Evolutionary conservation across 2,888 invertebrate species (phyloP).

Genomic region (Drosophila seclusa): DNA sequence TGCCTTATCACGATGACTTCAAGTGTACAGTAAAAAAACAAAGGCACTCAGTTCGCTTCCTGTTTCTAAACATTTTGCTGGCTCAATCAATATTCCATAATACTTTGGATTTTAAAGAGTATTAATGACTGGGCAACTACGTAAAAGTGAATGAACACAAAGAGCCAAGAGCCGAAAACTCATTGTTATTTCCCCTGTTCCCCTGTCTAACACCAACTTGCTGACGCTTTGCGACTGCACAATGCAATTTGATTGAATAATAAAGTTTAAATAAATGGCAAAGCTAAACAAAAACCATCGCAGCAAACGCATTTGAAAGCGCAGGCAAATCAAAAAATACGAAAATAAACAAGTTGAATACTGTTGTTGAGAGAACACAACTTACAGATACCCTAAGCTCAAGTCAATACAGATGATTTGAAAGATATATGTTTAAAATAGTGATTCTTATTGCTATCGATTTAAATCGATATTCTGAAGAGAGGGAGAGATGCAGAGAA

Average conservation of each 20-base stretch:
- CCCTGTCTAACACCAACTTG: background rate
- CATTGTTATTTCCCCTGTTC: slow-evolving; percentile 16
- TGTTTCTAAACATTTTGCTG: slow-evolving; percentile 3
- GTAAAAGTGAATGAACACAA: slow-evolving; percentile 38
- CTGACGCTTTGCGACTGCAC: slow-evolving; percentile 34
- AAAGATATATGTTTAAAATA: background rate
- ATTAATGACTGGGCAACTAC: slow-evolving; percentile 45
- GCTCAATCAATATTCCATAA: slow-evolving; percentile 12
- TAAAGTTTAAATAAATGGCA: slow-evolving; percentile 65
- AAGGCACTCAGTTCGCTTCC: slow-evolving; percentile 13
- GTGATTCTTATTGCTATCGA: too few species aligned
- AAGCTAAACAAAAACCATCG: slow-evolving; percentile 57
- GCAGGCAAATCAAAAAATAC: slow-evolving; percentile 43
- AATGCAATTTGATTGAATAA: slow-evolving; percentile 77
- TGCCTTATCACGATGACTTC: slow-evolving; percentile 27
- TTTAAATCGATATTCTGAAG: too few species aligned
- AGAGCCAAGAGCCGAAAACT: slow-evolving; percentile 30
- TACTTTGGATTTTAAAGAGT: slow-evolving; percentile 28
- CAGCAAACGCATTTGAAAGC: slow-evolving; percentile 27
- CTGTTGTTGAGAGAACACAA: background rate
- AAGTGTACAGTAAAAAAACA: background rate
- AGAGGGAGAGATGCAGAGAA: too few species aligned
- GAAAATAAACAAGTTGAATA: slow-evolving; percentile 30
- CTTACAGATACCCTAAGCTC: background rate
- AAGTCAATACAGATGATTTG: background rate